Evolutionary conservation across 92 coral and sea anemone genomes (phyloP), one percentile per base, ranked within the genome.

Genomic region (Pocillopora meandrina): DNA sequence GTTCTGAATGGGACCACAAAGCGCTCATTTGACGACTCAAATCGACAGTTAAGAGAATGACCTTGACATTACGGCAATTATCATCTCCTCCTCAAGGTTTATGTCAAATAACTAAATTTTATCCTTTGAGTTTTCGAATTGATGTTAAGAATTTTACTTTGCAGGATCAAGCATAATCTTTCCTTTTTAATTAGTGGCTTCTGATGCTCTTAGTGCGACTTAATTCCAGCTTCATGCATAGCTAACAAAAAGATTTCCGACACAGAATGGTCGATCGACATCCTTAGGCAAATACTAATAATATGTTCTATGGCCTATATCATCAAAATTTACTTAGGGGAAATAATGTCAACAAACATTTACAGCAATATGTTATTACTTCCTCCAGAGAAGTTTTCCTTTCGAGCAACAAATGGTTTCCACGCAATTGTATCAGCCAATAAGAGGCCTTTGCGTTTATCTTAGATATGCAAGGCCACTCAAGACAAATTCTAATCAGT

Each of bases 401-500:
- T 75, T 31, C 12, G 66, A 21, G 79, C 19, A 16, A 14, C 59
- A 65, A 75, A 75, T 12, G 34, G 49, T 52, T 16, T 59, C 59
- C 17, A 13, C 17, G 31, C 12, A 6, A 15, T 1, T 2, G 12
- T 55, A 56, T 5, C 18, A 75, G 56, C 79, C 79, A 75, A 75
- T 75, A 21, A 20, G 79, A 75, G 16, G 20, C 2, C n/a, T 26
- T 69, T 75, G 21, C 17, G 14, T 75, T 70, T 21, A 16, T 59
- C 21, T 75, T 57, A 74, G 6, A 75, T 75, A 75, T 75, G 79
- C 79, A 75, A 35, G 33, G 31, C 16, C 26, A 65, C 13, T 23
- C 65, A 75, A 75, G 65, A 26, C 62, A 75, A n/a, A 69, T 75
- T n/a, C 26, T 74, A 56, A 75, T 75, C 66, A 56, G 65, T 56